A percentile compares a stretch with the other conserved stretches of the same genome.
These are phyloP conservation scores for Crossaster papposus DNA, from an alignment of 53 echinoderm and acorn worm species.

Conservation along the genomic window DNA sequence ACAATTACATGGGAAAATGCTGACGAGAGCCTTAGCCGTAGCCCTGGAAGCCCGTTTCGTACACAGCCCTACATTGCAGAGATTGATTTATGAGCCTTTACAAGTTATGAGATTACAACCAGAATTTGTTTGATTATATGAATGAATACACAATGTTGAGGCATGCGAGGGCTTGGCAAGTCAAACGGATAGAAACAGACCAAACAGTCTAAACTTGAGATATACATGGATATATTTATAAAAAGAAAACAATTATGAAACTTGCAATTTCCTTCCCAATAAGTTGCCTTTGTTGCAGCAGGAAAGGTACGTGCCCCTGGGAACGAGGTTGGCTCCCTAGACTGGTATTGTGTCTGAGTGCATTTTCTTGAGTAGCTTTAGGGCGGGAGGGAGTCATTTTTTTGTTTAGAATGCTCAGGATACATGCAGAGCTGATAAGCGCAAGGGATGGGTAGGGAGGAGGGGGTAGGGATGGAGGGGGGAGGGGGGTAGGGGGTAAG, in stretches of 20 bases:
- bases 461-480: too few relatives aligned
- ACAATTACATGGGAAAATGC: too few relatives aligned
- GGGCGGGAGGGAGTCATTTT: conserved; percentile 13
- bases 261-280: background rate
- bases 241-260: background rate
- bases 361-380: conserved; percentile 15
- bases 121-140: background rate
- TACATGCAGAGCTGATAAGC: conserved; percentile 16
- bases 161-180: background rate
- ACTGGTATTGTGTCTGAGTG: background rate
- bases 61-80: too few relatives aligned
- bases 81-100: too few relatives aligned
- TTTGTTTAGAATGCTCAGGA: background rate
- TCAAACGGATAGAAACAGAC: background rate
- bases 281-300: background rate
- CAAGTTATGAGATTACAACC: too few relatives aligned
- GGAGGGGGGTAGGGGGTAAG: background rate
- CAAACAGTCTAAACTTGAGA: background rate
- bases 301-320: background rate
- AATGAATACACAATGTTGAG: background rate
- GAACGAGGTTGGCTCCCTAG: background rate
- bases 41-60: too few relatives aligned
- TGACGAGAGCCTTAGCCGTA: too few relatives aligned
- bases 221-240: background rate
- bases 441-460: too few relatives aligned